phyloP scores from a whole-genome alignment of 1,140 invertebrate genomes.

The Maconellicoccus hirsutus region DNA sequence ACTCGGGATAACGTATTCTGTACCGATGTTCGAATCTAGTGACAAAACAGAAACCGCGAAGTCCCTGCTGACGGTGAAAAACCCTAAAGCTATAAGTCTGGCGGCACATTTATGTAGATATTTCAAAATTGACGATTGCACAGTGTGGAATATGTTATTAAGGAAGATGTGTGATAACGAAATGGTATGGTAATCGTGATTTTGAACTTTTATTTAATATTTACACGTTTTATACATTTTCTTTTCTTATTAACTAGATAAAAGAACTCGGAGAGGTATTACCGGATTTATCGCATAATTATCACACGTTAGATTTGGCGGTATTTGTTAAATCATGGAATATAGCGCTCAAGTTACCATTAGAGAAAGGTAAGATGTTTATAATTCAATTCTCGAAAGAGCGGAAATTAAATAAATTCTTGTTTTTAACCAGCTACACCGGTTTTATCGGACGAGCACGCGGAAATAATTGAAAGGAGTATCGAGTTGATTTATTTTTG shows the following conservation, averaged over 20 bases:
- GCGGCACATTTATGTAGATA: constrained; percentile 22
- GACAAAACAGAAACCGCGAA: constrained; percentile 34
- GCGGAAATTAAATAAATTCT: neutral
- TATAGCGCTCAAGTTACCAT: constrained; percentile 15
- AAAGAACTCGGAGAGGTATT: constrained; percentile 23
- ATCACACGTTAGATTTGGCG: constrained; percentile 21
- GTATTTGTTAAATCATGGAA: constrained; percentile 25
- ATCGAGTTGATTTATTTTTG: constrained; percentile 24
- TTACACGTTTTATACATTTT: neutral
- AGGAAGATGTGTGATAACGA: constrained; percentile 20
- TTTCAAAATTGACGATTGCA: neutral
- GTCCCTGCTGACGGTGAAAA: constrained; percentile 31
- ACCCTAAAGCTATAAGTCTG: constrained; percentile 23
- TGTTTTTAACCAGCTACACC: neutral
- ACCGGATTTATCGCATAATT: constrained; percentile 24
- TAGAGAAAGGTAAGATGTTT: constrained; percentile 17
- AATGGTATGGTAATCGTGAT: constrained; percentile 22
- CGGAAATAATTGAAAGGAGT: constrained; percentile 23
- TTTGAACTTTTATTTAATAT: constrained; percentile 18
- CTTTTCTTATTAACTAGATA: constrained; percentile 16
- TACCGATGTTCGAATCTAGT: constrained; percentile 33
- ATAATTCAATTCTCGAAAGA: neutral
- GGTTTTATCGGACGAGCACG: constrained; percentile 21
- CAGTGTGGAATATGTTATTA: neutral
- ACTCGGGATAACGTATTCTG: constrained; percentile 36